phyloP scores from a whole-genome alignment of 2,888 invertebrate species.

The Calameuta idolon region DNA sequence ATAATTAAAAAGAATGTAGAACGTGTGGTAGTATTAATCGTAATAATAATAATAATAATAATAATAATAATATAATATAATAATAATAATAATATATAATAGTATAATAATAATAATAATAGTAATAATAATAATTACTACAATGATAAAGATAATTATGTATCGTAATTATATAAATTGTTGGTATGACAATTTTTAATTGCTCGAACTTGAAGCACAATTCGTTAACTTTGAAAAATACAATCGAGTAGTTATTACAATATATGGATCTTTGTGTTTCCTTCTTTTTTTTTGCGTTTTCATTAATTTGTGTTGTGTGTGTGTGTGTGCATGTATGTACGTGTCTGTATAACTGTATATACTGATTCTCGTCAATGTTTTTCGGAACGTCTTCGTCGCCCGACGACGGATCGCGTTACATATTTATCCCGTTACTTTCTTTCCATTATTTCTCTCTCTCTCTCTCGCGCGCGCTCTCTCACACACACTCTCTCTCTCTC shows the following conservation, averaged over 20 bases:
- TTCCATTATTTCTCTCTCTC: not conserved
- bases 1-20: conserved; percentile 39
- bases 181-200: conserved; percentile 46
- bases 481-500: conserved; percentile 36
- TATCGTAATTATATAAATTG: conserved; percentile 47
- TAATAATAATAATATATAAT: not conserved
- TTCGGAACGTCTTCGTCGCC: conserved; percentile 26
- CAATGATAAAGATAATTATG: conserved; percentile 50
- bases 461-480: conserved; percentile 22
- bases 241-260: conserved; percentile 45
- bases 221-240: conserved; percentile 52
- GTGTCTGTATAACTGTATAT: not conserved
- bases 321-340: not conserved
- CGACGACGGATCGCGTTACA: conserved; percentile 25
- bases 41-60: conserved; percentile 46
- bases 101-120: conserved; percentile 15
- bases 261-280: conserved; percentile 36
- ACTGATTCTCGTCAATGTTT: not conserved
- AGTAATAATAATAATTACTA: conserved; percentile 27
- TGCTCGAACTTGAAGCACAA: conserved; percentile 44
- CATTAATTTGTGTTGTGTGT: conserved; percentile 29
- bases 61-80: conserved; percentile 32
- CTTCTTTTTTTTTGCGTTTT: conserved; percentile 31
- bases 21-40: conserved; percentile 33
- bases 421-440: not conserved